Conservation (phyloP, 1,140 invertebrate genomes). For the Micrasema longulum region DNA sequence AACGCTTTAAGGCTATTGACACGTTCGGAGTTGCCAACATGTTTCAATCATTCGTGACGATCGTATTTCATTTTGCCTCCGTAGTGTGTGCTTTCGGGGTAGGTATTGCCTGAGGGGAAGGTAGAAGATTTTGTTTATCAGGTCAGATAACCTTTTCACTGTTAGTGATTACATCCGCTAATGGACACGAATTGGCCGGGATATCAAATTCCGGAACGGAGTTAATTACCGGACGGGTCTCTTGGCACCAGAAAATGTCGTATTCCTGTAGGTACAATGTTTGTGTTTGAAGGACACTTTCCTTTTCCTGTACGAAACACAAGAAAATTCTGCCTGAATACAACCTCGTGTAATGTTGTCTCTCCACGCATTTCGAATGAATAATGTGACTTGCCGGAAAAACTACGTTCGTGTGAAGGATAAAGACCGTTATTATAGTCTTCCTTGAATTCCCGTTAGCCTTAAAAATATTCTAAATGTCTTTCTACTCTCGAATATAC, state of each 20-base stretch:
- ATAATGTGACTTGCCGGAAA: background rate
- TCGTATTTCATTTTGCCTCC: too few species aligned
- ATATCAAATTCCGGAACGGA: constrained; percentile 15
- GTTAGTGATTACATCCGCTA: constrained; percentile 30
- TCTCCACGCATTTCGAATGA: background rate
- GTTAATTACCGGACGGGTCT: constrained; percentile 17
- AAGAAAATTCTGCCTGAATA: too few species aligned
- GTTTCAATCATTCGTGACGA: too few species aligned
- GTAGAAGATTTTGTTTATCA: constrained; percentile 20
- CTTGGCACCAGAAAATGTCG: constrained; percentile 4
- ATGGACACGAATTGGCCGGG: constrained; percentile 13
- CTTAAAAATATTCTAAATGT: too few species aligned
- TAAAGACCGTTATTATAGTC: too few species aligned
- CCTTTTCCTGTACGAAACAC: background rate
- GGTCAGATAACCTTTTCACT: constrained; percentile 24
- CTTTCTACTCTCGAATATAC: too few species aligned
- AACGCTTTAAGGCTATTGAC: too few species aligned
- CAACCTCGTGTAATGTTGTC: too few species aligned
- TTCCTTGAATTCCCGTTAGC: background rate
- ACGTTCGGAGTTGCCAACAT: too few species aligned
- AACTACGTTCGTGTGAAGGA: too few species aligned
- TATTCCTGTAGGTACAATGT: background rate
- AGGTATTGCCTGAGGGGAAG: background rate
- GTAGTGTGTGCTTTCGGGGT: too few species aligned
- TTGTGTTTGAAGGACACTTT: background rate